Conservation (phyloP, 2,888 invertebrate genomes). For the Trissolcus japonicus region DNA sequence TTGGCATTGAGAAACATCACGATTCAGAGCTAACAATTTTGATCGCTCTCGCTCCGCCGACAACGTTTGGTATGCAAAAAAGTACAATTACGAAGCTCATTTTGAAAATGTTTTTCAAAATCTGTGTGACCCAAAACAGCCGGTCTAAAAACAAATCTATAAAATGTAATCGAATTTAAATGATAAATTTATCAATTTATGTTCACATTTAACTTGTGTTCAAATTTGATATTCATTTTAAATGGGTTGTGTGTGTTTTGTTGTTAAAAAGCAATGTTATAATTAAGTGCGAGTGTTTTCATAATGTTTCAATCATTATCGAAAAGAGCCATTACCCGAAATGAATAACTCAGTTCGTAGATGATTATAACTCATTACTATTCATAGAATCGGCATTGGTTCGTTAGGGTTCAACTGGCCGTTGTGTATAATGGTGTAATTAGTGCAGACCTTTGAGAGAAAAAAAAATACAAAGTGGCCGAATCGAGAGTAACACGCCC, state of each 20-base stretch:
- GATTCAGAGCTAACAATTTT: slow-evolving; percentile 58
- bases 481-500: slow-evolving; percentile 39
- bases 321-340: slow-evolving; percentile 14
- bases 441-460: slow-evolving; percentile 65
- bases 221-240: no score
- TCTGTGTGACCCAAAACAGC: no score
- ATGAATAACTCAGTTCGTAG: slow-evolving; percentile 36
- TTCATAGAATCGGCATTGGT: slow-evolving; percentile 69
- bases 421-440: slow-evolving; percentile 72
- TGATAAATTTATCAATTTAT: no score
- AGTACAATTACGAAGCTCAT: not conserved
- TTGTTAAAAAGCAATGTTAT: no score
- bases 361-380: slow-evolving; percentile 68
- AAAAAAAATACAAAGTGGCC: slow-evolving; percentile 37
- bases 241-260: no score
- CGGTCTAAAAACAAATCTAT: no score
- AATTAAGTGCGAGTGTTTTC: not conserved
- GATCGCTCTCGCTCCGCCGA: no score
- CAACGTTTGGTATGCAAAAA: not conserved
- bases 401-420: slow-evolving; percentile 67
- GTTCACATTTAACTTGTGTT: no score
- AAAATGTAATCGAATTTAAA: no score
- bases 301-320: slow-evolving; percentile 6
- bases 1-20: slow-evolving; percentile 72
- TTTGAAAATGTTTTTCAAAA: not conserved